Evolutionary conservation across 2,797 vertebrate genomes (phyloP).

Genomic region (Anguilla anguilla): DNA sequence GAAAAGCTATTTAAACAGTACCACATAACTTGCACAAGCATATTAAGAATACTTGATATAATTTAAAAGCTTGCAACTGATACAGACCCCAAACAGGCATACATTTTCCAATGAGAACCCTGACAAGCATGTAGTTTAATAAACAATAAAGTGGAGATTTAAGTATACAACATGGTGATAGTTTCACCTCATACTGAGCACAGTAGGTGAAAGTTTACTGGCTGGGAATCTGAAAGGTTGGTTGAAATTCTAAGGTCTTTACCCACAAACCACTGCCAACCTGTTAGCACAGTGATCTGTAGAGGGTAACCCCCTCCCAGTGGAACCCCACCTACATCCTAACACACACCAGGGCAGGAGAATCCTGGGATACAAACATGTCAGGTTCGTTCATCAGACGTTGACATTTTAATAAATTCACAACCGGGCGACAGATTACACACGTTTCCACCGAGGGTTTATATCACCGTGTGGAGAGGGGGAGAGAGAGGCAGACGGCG

Average conservation of each 20-base stretch:
- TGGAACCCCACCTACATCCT: neutral
- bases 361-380: conserved; percentile 25
- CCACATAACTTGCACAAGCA: neutral
- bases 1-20: neutral
- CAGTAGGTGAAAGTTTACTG: neutral
- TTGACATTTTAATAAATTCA: conserved; percentile 71
- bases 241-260: neutral
- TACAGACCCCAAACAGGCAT: neutral
- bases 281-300: neutral
- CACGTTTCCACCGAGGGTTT: conserved; percentile 62
- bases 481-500: neutral
- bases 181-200: neutral
- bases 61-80: neutral
- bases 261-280: neutral
- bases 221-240: neutral
- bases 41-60: neutral
- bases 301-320: neutral
- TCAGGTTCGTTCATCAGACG: conserved; percentile 53
- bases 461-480: conserved; percentile 54
- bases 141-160: conserved; percentile 11
- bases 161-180: neutral
- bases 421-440: conserved; percentile 67
- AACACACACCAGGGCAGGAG: neutral
- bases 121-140: conserved; percentile 5
- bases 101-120: neutral